Conservation (phyloP, 35 echinoderm and acorn worm genomes). For the Anneissia japonica region DNA sequence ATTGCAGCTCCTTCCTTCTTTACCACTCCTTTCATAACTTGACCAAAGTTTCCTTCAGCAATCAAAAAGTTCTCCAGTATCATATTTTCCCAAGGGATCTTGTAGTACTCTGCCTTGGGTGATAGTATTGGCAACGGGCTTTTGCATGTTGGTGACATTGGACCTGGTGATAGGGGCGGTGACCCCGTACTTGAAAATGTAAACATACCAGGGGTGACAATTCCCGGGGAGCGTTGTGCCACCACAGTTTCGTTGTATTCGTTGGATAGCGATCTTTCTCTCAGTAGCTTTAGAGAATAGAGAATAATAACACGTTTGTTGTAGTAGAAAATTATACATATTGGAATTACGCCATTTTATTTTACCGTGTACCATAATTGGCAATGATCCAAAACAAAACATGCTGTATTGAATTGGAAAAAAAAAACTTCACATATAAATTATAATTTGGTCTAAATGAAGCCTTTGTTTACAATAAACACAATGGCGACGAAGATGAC, state of each 20-base stretch:
- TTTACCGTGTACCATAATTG: too few species aligned
- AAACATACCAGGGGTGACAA: neutral
- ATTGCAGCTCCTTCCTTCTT: constrained; percentile 71
- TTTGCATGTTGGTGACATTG: neutral
- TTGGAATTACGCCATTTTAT: too few species aligned
- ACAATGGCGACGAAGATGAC: too few species aligned
- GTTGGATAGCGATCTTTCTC: neutral
- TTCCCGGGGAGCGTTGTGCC: neutral
- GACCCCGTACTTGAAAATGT: neutral
- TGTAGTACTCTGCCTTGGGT: constrained; percentile 51
- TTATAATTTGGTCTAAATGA: too few species aligned
- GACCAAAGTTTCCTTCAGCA: constrained; percentile 96
- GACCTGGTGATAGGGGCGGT: neutral
- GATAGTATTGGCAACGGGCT: constrained; percentile 22
- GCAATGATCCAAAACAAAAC: too few species aligned
- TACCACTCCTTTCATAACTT: constrained; percentile 80
- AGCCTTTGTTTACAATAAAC: too few species aligned
- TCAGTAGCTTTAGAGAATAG: neutral
- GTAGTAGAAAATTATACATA: too few species aligned
- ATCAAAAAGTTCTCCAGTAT: constrained; percentile 81
- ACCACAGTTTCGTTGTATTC: neutral
- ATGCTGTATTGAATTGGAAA: too few species aligned
- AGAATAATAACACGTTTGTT: too few species aligned
- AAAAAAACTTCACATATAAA: too few species aligned
- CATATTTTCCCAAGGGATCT: constrained; percentile 77